Evolutionary conservation across 64 coral and sea anemone species (phyloP), one percentile per base, ranked within the genome.

Genomic region (Pocillopora damicornis): DNA sequence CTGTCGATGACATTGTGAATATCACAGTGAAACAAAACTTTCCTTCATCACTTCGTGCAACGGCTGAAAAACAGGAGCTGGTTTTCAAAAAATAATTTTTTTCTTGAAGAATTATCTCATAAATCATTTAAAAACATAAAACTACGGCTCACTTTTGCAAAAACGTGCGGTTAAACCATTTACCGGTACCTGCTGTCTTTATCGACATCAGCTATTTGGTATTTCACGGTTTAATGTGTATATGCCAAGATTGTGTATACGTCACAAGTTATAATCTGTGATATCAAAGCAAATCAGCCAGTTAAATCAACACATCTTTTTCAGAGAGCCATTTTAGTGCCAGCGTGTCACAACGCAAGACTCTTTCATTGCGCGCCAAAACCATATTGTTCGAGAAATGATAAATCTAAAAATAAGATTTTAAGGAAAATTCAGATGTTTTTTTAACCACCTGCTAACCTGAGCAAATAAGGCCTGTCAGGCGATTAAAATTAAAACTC

Each of bases 171-270:
- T 85, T 18, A 67, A 45, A 22, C 16, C 7, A 37, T 20, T 57
- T 72, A 57, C 81, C n/a, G 81, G 81, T 85, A 85, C 81, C 81
- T 85, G 81, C 63, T 22, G 63, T 38, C 15, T 37, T 12, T 83
- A 68, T 83, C 63, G 63, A 81, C 26, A 63, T 10, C 58, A 20
- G 58, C 60, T 60, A 60, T 30, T 79, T 10, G 22, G 58, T 79
- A 79, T 60, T 60, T 71, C 59, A 23, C 22, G 11, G 58, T 25
- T 11, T 18, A 79, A 58, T 60, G 58, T 30, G 23, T 78, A 78
- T 2, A 0, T 59, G 45, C 76, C 45, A 51, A 12, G 42, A 45
- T 7, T 11, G 20, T 78, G 45, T 9, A 58, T 26, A 34, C 60
- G 12, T 79, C 77, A 30, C 51, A 60, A 23, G 2, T 20, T 79